Base-by-base conservation (phyloP, 2,113 vertebrate species). In the Talpa occidentalis region DNA sequence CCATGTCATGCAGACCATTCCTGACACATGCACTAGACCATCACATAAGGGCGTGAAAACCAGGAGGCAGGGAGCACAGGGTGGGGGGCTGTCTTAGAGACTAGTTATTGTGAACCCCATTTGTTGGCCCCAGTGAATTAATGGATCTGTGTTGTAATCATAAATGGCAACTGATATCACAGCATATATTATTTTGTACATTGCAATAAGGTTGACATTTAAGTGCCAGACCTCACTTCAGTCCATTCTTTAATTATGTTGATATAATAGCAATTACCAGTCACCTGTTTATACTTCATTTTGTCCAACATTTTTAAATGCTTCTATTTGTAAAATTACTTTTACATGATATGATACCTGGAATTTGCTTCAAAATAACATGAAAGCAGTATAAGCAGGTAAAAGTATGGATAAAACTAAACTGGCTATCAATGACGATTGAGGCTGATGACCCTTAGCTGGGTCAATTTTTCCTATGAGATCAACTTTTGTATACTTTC, bases 281-380 rank as follows among this genome's bases (percentile, higher is more conserved):
- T 42, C 89, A 60, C 49, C 83, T 88, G 42, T 72, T 88, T 78
- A 66, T 87, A 79, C 16, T 91, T 90, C 15, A 87, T 84, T 94
- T 84, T 86, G 64, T 52, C 37, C 10, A 79, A 37, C 7, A 19
- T 42, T 87, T 93, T 90, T 14, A 26, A 93, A 79, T 37, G 52
- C 11, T 93, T 82, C 40, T 90, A 26, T 80, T 90, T 87, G 2
- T 86, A 86, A 93, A 92, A 35, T n/a, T 12, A 56, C 21, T 76
- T 95, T 70, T 93, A 81, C 15, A 44, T 90, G 40, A 49, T 32
- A 64, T 52, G 56, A 15, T 59, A 93, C 64, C 35, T 90, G 40
- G 10, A 76, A 92, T 86, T 85, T 87, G 37, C 28, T 59, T 80
- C 52, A 42, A 82, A 93, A 54, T 70, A 91, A 70, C 73, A 15